Conservation (phyloP, 2,113 vertebrate species). For the Corvus moneduloides region DNA sequence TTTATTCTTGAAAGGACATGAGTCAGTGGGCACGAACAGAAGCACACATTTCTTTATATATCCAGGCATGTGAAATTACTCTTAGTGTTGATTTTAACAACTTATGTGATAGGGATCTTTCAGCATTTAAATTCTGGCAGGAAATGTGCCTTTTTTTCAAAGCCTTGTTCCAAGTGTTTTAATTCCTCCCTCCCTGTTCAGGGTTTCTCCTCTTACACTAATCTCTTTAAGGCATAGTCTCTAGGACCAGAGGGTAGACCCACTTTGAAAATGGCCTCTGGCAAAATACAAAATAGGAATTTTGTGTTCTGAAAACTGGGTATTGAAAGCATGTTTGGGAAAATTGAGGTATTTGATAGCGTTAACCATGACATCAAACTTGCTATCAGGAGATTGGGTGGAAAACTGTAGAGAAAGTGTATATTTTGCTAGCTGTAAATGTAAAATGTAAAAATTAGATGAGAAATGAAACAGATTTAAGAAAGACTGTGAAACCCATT, state of each 20-base stretch:
- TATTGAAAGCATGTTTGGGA: not conserved
- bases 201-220: not conserved
- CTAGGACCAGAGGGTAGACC: not conserved
- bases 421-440: not conserved
- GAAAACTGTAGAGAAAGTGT: not conserved
- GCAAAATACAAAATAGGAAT: not conserved
- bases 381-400: not conserved
- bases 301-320: not conserved
- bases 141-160: not conserved
- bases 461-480: not conserved
- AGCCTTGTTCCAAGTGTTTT: not conserved
- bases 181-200: not conserved
- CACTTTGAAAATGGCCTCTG: not conserved
- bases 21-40: not conserved
- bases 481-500: not conserved
- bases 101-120: not conserved
- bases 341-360: not conserved
- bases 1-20: not conserved
- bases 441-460: not conserved
- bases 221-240: not conserved
- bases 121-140: not conserved
- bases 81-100: conserved; percentile 3
- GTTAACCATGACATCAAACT: not conserved
- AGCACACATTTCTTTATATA: not conserved
- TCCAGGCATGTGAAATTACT: not conserved